phyloP scores from a whole-genome alignment of 2,888 invertebrate species.

The Lasioglossum oenotherae region DNA sequence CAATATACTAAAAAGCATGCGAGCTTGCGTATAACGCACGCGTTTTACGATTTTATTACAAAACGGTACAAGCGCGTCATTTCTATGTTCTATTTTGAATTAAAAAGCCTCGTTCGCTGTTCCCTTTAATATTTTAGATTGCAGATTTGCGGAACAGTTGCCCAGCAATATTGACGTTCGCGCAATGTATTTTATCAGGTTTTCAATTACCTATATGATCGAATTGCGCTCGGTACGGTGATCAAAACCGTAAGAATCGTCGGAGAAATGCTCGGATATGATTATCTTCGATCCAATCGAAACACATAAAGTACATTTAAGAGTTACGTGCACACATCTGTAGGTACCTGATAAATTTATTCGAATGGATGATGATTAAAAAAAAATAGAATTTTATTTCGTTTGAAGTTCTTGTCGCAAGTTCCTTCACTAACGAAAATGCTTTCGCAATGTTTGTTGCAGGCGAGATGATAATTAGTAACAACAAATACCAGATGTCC shows the following conservation, averaged over 20 bases:
- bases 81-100: background rate
- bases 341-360: no score
- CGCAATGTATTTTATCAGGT: background rate
- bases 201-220: background rate
- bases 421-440: background rate
- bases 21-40: background rate
- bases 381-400: no score
- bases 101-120: background rate
- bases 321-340: background rate
- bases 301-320: no score
- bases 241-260: no score
- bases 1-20: constrained; percentile 16
- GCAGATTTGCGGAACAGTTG: background rate
- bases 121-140: constrained; percentile 6
- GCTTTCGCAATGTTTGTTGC: constrained; percentile 74
- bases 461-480: constrained; percentile 97
- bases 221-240: background rate
- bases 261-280: no score
- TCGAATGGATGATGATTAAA: no score
- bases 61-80: background rate
- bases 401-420: no score
- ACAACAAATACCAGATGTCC: constrained; percentile 93
- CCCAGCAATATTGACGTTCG: no score
- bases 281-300: no score
- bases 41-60: background rate